Base-by-base conservation (phyloP, 2,888 invertebrate species). In the Nycteola revayana region DNA sequence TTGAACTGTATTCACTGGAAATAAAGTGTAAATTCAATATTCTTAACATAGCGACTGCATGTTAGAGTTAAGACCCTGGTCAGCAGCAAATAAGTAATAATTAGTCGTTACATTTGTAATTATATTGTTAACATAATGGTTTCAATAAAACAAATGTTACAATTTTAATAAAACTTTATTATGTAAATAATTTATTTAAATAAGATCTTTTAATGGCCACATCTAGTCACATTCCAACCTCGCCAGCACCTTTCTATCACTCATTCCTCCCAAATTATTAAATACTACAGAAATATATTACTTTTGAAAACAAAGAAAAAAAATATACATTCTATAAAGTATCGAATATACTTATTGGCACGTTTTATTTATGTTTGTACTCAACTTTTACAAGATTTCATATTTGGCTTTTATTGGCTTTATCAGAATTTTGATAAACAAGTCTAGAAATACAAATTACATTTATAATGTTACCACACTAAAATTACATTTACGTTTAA, bases 161-260 rank as follows among this genome's bases (percentile, higher is more conserved):
- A 42, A 49, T 56, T 60, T 46, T 52, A 61, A 52, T 60, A 59
- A 53, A 46, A 45, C 49, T 49, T 60, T 50, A 46, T 49, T 56
- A 49, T 40, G 49, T 60, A 58, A 59, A 65, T 65, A 66, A 58
- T 61, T 66, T 62, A 58, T 64, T 64, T 60, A 60, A 42, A 49
- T 50, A 60, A 60, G 32, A 52, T 40, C 40, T 60, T 54, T 54
- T 54, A 45, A 58, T 60, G 57, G 47, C 55, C 46, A 45, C 32
- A 48, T 33, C 37, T 42, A 44, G 40, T 49, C 41, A 42, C 39
- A 26, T 36, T 28, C 41, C 24, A 33, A 31, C 37, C 33, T 36
- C 18, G 28, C 54, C 60, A 68, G 63, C 72, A 68, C 64, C 63
- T 52, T 41, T 30, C 54, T 53, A 60, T 57, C 56, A 61, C 52